Evolutionary conservation across 30 jellyfish, hydroid and myxozoan genomes (phyloP).

Genomic region (Catostylus mosaicus): DNA sequence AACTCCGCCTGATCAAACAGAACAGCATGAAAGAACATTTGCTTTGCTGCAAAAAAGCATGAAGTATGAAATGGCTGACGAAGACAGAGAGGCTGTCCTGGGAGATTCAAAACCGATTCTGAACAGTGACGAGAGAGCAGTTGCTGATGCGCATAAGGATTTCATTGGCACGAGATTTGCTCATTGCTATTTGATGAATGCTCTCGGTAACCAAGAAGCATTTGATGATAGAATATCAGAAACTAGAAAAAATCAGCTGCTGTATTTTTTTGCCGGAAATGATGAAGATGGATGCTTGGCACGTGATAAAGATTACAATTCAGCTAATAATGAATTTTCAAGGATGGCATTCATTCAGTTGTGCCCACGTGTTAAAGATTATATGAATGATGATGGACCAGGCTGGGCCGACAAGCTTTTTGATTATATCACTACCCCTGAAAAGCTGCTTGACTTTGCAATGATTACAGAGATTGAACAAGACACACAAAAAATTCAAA

Average conservation of each 20-base stretch:
- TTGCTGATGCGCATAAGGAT: not conserved
- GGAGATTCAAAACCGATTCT: not conserved
- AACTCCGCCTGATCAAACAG: not conserved
- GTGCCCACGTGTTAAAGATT: too few relatives aligned
- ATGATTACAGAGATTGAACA: too few relatives aligned
- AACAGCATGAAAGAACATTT: not conserved
- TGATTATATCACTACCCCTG: too few relatives aligned
- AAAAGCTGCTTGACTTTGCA: too few relatives aligned
- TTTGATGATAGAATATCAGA: not conserved
- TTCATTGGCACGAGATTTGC: not conserved
- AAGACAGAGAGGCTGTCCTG: not conserved
- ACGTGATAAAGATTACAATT: too few relatives aligned
- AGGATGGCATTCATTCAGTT: too few relatives aligned
- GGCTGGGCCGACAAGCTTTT: not conserved
- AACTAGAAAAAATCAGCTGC: too few relatives aligned
- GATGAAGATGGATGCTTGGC: too few relatives aligned
- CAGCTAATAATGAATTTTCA: too few relatives aligned
- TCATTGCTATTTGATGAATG: not conserved
- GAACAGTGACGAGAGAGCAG: not conserved
- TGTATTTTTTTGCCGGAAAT: too few relatives aligned
- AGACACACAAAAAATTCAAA: too few relatives aligned
- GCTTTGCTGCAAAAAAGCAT: too few relatives aligned
- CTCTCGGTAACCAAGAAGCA: not conserved
- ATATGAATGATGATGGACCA: not conserved
- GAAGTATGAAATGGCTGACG: not conserved